Base-by-base conservation (phyloP, 2,797 vertebrate species). In the Tragelaphus oryx region DNA sequence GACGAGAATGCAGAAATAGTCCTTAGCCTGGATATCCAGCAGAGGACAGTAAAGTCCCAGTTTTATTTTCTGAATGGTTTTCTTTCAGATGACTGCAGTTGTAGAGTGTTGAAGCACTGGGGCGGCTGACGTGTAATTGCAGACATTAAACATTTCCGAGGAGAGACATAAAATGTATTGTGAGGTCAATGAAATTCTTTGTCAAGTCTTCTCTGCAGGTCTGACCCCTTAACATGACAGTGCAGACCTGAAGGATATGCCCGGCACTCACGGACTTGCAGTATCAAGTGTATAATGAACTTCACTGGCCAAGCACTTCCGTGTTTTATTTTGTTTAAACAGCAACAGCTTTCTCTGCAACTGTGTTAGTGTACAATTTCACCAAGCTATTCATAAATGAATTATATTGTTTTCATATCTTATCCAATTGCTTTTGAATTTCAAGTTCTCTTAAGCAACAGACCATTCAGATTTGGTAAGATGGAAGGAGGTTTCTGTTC, bases 31-130 rank as follows among this genome's bases (percentile, higher is more conserved):
- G 71, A 1, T 17, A 33, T 62, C 98, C 98, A 98, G 98, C 98
- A 98, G 98, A 98, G 98, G 98, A 97, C 98, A 98, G 98, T 98
- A 98, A 94, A 98, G 95, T 79, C 96, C 98, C 97, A 98, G 95
- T 89, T 97, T 98, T 98, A 22, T 97, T 97, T 96, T 76, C 87
- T n/a, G 65, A 50, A 8, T 5, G 37, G 2, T 75, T 82, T 86
- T 33, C 89, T 97, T 94, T 92, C 4, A 0, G 18, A 83, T 59
- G 37, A 78, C 87, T 97, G 89, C 68, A 9, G 46, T 87, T 92
- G 37, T 16, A 13, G 75, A 78, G 55, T 85, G 44, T 88, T 91
- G 78, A 97, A 95, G 97, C 90, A 92, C 89, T 59, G 68, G 78
- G 92, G 91, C 52, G 71, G 92, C 84, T 82, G 96, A 94, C 71